Base-by-base conservation (phyloP, 2,797 vertebrate genomes). In the Sebastes iracundus region DNA sequence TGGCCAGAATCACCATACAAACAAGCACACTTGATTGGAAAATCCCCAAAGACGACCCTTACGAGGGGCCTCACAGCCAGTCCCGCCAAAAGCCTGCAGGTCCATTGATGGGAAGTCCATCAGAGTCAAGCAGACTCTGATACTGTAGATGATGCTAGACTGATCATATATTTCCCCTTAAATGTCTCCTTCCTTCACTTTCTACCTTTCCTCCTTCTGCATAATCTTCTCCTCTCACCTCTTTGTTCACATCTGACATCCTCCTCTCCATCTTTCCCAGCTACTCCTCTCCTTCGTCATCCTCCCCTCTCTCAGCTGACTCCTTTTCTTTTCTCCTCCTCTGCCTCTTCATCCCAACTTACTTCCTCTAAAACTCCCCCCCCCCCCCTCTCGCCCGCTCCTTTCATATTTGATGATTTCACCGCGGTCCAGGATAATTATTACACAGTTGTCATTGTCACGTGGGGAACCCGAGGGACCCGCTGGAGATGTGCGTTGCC, bases 331-430 rank as follows among this genome's bases (percentile, higher is more conserved):
- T 27, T 77, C 61, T 69, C 3, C 0, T 61, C 35, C 63, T 71
- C 64, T 28, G 10, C 73, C 53, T 27, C 69, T 35, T 52, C 79
- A 35, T 46, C 67, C 46, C 28, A 2, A 18, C 10, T 7, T 35
- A 55, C 53, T 49, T 49, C 53, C 61, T 72, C 49, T 52, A 61
- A 82, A 75, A 49, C 35, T 1, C 1, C 35, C 35, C 35, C 9
- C 18, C 16, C 23, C 9, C 27, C 23, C 8, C 25, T 12, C 38
- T 64, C 53, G 33, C 83, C 35, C 1, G 2, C 56, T 63, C 61
- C 61, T 84, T 94, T 79, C 86, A 93, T 94, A 93, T 93, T 94
- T 94, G 59, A 93, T 93, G 90, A 88, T 58, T 73, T 75, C 60
- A 20, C 71, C 62, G 65, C 58, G 0, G 55, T 83, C 81, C 82